Evolutionary conservation across 2,113 vertebrate genomes (phyloP).

Genomic region (Heterotis niloticus): DNA sequence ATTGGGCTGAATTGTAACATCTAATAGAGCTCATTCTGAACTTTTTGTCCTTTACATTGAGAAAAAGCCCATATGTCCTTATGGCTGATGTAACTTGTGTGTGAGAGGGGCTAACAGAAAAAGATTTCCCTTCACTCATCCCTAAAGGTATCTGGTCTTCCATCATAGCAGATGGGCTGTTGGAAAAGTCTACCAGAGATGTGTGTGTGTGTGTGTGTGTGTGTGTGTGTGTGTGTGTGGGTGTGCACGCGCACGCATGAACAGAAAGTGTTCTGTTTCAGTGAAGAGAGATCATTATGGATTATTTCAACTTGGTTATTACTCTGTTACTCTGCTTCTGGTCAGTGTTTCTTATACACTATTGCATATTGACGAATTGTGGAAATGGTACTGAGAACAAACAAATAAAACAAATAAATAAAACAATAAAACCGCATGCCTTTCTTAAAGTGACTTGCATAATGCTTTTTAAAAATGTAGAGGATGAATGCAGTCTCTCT

Average conservation of each 20-base stretch:
- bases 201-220: neutral
- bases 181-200: neutral
- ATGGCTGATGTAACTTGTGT: neutral
- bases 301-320: conserved; percentile 57
- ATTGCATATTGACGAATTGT: conserved; percentile 38
- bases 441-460: neutral
- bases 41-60: too few relatives aligned
- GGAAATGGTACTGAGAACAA: neutral
- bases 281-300: conserved; percentile 45
- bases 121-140: neutral
- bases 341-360: conserved; percentile 48
- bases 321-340: conserved; percentile 56
- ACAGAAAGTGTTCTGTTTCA: neutral
- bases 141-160: neutral
- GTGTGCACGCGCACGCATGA: too few relatives aligned
- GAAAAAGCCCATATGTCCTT: neutral
- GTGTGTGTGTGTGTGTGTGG: neutral
- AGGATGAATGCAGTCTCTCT: too few relatives aligned
- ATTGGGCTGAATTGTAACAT: neutral
- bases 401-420: neutral
- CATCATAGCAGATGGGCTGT: neutral
- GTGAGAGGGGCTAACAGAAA: neutral
- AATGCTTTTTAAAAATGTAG: too few relatives aligned
- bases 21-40: too few relatives aligned
- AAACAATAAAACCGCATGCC: neutral